Base-by-base conservation (phyloP, 2,888 invertebrate species). In the Apamea sordens region DNA sequence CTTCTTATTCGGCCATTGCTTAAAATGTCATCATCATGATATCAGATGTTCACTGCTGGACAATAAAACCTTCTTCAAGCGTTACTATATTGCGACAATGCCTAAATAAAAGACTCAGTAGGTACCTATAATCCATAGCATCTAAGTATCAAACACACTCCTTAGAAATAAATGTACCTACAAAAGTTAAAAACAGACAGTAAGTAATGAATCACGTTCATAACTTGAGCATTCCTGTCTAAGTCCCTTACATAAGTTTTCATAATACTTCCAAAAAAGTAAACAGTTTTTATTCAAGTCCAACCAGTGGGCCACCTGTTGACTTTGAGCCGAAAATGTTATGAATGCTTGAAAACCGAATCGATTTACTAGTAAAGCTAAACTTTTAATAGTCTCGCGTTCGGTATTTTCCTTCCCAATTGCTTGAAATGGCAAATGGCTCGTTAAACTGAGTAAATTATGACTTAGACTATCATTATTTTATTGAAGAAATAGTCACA, bases 271-370 rank as follows among this genome's bases (percentile, higher is more conserved):
- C 85, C 76, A 82, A 85, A 85, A 85, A 85, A 77, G 78, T 68
- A 77, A 77, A 69, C 65, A 53, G 56, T 76, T 72, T 75, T 77
- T 81, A 82, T 82, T 82, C 78, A 82, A 85, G 85, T 68, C 56
- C 71, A 76, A 76, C 73, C 61, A 71, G 82, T 76, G 28, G 72
- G 21, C 85, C 81, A 85, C 85, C 79, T 82, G 85, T 85, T 85
- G 82, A 74, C 85, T 76, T 79, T 74, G 71, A 85, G 68, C 47
- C 76, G 73, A 85, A 84, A 85, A 85, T 84, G 77, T 82, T 85
- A 73, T 76, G 82, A 82, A 84, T 78, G 75, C 84, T 82, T 47
- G 65, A 73, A 85, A 82, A 82, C 50, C 63, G 56, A 80, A 74
- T 80, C 80, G n/a, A 77, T 74, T 84, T 68, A 74, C 28, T 65